phyloP scores from a whole-genome alignment of 2,888 invertebrate species.

The Nasonia oneida region DNA sequence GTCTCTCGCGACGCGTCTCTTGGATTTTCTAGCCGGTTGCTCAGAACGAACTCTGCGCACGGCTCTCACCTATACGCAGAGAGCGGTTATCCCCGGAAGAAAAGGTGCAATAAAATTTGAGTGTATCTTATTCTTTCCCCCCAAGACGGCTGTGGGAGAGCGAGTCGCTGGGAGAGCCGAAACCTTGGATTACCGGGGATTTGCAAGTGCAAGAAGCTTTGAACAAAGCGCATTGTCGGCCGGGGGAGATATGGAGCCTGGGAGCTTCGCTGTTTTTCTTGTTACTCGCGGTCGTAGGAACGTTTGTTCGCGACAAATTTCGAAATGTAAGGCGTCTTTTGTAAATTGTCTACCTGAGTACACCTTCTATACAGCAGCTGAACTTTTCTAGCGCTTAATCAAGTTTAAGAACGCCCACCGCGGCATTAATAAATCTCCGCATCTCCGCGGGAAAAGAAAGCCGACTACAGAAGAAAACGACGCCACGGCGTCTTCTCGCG shows the following conservation, averaged over 20 bases:
- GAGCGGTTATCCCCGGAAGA: constrained; percentile 36
- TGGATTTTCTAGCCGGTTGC: constrained; percentile 45
- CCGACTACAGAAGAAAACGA: background rate
- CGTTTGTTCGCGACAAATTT: background rate
- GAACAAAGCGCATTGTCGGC: constrained; percentile 33
- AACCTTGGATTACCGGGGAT: constrained; percentile 68
- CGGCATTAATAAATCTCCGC: background rate
- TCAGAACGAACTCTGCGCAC: background rate
- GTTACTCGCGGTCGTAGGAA: background rate
- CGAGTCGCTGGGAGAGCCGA: constrained; percentile 54
- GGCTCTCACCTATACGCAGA: background rate
- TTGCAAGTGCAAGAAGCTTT: constrained; percentile 64
- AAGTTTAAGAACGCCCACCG: background rate
- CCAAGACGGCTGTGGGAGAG: background rate
- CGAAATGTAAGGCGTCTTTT: no score
- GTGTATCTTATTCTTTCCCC: constrained; percentile 59
- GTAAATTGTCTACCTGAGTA: background rate
- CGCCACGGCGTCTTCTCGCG: background rate
- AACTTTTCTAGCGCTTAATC: background rate
- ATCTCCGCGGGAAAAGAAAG: background rate
- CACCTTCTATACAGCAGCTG: background rate
- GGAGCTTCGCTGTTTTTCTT: constrained; percentile 26
- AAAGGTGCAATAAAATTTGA: constrained; percentile 65
- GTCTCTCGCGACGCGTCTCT: constrained; percentile 10
- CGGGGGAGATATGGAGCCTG: constrained; percentile 26